Conservation (phyloP, 2,113 vertebrate species). For the Plotosus lineatus region DNA sequence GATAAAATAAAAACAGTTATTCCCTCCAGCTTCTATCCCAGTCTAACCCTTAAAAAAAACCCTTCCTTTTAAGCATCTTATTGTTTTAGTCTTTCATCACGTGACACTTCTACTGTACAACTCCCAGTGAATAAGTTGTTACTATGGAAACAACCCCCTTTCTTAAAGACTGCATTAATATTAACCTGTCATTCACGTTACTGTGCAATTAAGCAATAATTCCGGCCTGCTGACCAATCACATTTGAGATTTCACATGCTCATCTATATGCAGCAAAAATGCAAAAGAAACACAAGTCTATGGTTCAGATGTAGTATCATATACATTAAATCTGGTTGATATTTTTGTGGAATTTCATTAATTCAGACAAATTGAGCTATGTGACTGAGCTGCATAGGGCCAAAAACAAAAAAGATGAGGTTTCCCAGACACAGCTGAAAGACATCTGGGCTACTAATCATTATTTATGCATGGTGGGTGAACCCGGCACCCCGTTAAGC, state of each 20-base stretch:
- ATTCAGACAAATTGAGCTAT: constrained; percentile 23
- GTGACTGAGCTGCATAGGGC: neutral
- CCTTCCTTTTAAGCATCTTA: too few relatives aligned
- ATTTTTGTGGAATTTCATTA: constrained; percentile 36
- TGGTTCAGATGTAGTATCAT: neutral
- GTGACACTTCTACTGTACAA: neutral
- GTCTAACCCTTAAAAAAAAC: too few relatives aligned
- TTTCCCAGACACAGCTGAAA: constrained; percentile 50
- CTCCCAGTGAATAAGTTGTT: neutral
- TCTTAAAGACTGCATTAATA: neutral
- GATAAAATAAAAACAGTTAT: too few relatives aligned
- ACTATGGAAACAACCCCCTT: neutral
- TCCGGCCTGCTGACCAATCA: neutral
- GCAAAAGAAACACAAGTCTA: neutral
- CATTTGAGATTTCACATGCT: neutral
- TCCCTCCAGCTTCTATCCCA: too few relatives aligned
- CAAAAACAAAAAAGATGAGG: constrained; percentile 1
- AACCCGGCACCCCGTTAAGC: constrained; percentile 25
- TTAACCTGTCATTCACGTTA: neutral
- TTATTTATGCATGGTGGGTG: constrained; percentile 39
- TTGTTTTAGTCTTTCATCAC: neutral
- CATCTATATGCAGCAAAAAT: neutral
- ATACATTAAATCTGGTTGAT: constrained; percentile 22
- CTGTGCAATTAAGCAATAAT: neutral
- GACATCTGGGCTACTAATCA: constrained; percentile 49